Evolutionary conservation across 2,888 invertebrate genomes (phyloP), one percentile per base, ranked within the genome.

Genomic region (Chrysotoxum bicinctum): DNA sequence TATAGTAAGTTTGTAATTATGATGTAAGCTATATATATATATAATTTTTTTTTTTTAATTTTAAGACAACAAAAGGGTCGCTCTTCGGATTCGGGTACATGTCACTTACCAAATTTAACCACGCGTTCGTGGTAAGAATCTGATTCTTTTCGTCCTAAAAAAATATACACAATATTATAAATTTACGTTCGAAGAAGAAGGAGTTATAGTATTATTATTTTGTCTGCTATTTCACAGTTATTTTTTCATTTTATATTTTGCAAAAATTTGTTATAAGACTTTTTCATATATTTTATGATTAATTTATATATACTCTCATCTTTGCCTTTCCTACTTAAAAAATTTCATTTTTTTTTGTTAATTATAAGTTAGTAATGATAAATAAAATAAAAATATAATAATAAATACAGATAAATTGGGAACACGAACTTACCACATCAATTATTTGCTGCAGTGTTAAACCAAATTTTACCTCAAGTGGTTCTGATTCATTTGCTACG

Each of bases 81-180:
- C 72, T 69, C 75, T 76, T 86, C 74, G 68, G 81, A 62, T 87
- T 89, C 91, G 92, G 92, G 92, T 92, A 92, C 92, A 92, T 92
- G 92, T 94, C 94, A 97, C 98, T 97, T 95, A 98, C 98, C 97
- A 98, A 95, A 94, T 98, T 97, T 92, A 98, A 95, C 98, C 98
- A 98, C 93, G 98, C 97, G 94, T 98, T 98, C 93, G 98, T 98
- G 92, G 98, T 97, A 94, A 98, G 96, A 94, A 98, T 98, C 95
- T 98, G 98, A 94, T 98, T 98, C 95, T 98, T 99, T 95, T 99
- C 99, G 94, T 99, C 98, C 98, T 99, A 95, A 93, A 95, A 94
- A 93, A 94, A 91, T 86, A 91, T 87, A 87, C 79, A 87, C 79
- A 87, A 72, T 87, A 60, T 80, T 86, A 86, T 87, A 76, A 21